phyloP scores from a whole-genome alignment of 2,113 vertebrate genomes.

The Cercopithecus mona region DNA sequence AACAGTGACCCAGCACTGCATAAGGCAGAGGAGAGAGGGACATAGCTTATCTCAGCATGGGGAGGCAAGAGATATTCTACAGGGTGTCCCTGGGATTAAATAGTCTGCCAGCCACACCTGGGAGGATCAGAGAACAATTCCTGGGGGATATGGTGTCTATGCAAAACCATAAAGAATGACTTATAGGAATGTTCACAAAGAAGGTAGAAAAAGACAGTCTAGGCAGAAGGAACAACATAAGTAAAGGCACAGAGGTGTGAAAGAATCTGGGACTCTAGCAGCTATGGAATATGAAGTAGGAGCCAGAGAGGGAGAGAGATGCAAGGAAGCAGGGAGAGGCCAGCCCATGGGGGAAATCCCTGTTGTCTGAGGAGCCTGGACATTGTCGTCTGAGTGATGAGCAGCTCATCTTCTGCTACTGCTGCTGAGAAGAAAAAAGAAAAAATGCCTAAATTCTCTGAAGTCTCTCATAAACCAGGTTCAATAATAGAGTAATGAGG shows the following conservation, averaged over 20 bases:
- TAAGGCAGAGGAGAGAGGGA: background rate
- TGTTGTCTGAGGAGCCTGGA: background rate
- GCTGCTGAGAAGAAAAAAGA: background rate
- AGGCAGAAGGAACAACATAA: background rate
- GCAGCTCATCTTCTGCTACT: background rate
- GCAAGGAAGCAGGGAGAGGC: background rate
- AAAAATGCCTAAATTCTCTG: background rate
- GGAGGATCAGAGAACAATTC: background rate
- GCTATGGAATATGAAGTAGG: background rate
- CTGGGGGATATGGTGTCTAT: background rate
- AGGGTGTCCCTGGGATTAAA: background rate
- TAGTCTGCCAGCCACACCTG: background rate
- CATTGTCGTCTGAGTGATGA: rapidly evolving
- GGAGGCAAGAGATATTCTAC: background rate
- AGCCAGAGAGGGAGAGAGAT: background rate
- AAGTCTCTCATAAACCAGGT: background rate
- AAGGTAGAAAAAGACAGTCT: background rate
- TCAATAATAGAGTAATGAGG: background rate
- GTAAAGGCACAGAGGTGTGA: background rate
- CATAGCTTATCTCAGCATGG: rapidly evolving
- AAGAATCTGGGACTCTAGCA: background rate
- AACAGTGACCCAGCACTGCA: background rate
- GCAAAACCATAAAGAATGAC: background rate
- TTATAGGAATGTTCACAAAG: background rate
- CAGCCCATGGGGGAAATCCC: rapidly evolving